Percentiles rank a stretch among this genome's conserved stretches.
Conservation (phyloP, 2,888 invertebrate species). For the Cephus runcator region DNA sequence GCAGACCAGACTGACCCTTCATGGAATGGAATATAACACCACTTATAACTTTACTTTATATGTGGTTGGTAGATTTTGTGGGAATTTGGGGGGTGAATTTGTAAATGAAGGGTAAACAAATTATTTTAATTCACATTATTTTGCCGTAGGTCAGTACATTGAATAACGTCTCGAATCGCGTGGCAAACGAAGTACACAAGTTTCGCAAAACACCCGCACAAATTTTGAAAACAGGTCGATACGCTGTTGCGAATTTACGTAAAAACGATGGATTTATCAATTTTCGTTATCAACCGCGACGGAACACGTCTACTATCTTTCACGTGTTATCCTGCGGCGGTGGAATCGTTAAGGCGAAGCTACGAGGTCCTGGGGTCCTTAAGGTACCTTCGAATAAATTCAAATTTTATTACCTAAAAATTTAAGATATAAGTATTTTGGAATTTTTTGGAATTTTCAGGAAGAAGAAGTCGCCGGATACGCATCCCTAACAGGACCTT, state of each 20-base stretch:
- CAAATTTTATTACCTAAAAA: not conserved
- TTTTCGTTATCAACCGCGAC: constrained; percentile 58
- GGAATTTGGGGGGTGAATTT: not conserved
- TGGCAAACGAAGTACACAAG: constrained; percentile 52
- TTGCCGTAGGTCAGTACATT: constrained; percentile 44
- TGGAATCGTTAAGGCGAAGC: constrained; percentile 54
- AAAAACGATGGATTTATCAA: constrained; percentile 56
- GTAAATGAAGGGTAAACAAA: not conserved
- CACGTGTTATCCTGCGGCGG: constrained; percentile 59
- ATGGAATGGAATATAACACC: constrained; percentile 60
- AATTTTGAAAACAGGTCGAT: constrained; percentile 50
- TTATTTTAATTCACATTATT: not conserved
- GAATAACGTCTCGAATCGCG: constrained; percentile 58
- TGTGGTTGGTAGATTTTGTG: constrained; percentile 45
- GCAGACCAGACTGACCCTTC: constrained; percentile 58
- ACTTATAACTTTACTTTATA: constrained; percentile 63
- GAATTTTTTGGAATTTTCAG: constrained; percentile 30
- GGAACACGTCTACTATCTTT: constrained; percentile 56
- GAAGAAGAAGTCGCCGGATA: constrained; percentile 55
- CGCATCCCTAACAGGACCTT: constrained; percentile 53
- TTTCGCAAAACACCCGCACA: constrained; percentile 56
- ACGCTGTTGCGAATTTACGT: constrained; percentile 50
- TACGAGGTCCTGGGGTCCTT: constrained; percentile 51
- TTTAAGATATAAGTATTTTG: not conserved
- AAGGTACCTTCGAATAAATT: constrained; percentile 37